Evolutionary conservation across 1,140 invertebrate species (phyloP), one percentile per base, ranked within the genome.

Genomic region (Triops cancriformis): DNA sequence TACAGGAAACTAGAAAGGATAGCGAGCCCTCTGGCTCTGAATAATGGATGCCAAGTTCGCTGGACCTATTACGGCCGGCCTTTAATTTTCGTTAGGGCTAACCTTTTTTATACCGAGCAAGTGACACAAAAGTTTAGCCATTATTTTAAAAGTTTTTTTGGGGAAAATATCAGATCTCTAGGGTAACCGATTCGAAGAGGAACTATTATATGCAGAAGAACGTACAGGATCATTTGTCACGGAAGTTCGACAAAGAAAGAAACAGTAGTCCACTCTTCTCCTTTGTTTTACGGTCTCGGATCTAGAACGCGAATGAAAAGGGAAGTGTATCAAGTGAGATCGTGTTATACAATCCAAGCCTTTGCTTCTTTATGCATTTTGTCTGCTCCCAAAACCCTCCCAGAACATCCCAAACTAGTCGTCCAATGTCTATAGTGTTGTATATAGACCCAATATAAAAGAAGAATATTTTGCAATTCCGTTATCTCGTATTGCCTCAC

Each of bases 331-430:
- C 6, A 64, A 64, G 10, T 37, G 3, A 64, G n/a, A 64, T 14
- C 14, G 7, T 64, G 51, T 64, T 64, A 64, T 64, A 64, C 51
- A 18, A 64, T 64, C 51, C 51, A 64, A 64, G 51, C 51, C 51
- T 64, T 64, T 23, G 51, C 51, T 64, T 64, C 51, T 64, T 64
- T 64, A 64, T 64, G 51, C 51, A 64, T 64, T 64, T 64, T 64
- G n/a, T 64, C 51, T n/a, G 51, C 51, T 64, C 51, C 45, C 14
- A 64, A 64, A 64, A 14, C 9, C 45, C 45, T n/a, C 51, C 51
- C 51, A 64, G 23, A 64, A 18, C 14, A 64, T n/a, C 51, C 51
- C 51, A 64, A 64, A 64, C 51, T 64, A 64, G 51, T 64, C 51
- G 51, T 64, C 51, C 51, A 64, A 64, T 64, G 51, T 64, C 51